A percentile compares a stretch with the other conserved stretches of the same genome.
Evolutionary conservation across 2,888 invertebrate species (phyloP).

Genomic region (Dastarcus helophoroides): DNA sequence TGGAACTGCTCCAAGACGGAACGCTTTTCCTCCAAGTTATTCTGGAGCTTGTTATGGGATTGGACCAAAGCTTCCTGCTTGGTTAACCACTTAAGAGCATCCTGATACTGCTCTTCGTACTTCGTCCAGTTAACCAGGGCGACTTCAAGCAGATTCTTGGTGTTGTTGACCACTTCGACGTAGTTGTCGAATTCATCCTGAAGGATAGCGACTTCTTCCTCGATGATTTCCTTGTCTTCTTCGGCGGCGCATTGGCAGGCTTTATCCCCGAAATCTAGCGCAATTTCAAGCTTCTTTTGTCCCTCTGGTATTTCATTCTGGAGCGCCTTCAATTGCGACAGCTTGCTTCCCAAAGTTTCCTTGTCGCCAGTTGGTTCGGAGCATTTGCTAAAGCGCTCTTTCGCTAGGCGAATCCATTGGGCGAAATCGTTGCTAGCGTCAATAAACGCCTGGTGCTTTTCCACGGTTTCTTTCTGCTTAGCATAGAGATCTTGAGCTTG

Average conservation of each 20-base stretch:
- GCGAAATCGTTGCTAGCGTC: conserved; percentile 86
- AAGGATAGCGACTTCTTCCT: conserved; percentile 80
- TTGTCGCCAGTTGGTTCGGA: conserved; percentile 88
- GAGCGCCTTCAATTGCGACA: conserved; percentile 73
- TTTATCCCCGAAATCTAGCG: conserved; percentile 72
- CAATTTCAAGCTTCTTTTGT: conserved; percentile 69
- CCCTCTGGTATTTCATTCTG: conserved; percentile 76
- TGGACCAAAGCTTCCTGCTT: conserved; percentile 84
- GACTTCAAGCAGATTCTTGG: conserved; percentile 70
- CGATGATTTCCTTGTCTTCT: conserved; percentile 81
- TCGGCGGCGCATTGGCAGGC: conserved; percentile 77
- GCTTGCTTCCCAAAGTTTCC: conserved; percentile 75
- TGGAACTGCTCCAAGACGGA: conserved; percentile 85
- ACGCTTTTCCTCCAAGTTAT: conserved; percentile 81
- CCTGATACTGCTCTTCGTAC: conserved; percentile 84
- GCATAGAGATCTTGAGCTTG: conserved; percentile 84
- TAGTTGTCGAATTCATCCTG: conserved; percentile 82
- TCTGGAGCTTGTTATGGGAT: conserved; percentile 79
- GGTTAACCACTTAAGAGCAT: conserved; percentile 80
- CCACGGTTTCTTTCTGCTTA: conserved; percentile 80
- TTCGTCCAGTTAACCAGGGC: conserved; percentile 91
- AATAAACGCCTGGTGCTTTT: conserved; percentile 83
- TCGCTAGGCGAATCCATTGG: conserved; percentile 84
- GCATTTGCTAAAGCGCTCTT: conserved; percentile 82
- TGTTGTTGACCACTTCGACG: conserved; percentile 66